Percentiles rank a stretch among this genome's conserved stretches.
These are phyloP conservation scores for Taenioides sp. DNA, from an alignment of 2,797 vertebrate species.

Conservation along the genomic window DNA sequence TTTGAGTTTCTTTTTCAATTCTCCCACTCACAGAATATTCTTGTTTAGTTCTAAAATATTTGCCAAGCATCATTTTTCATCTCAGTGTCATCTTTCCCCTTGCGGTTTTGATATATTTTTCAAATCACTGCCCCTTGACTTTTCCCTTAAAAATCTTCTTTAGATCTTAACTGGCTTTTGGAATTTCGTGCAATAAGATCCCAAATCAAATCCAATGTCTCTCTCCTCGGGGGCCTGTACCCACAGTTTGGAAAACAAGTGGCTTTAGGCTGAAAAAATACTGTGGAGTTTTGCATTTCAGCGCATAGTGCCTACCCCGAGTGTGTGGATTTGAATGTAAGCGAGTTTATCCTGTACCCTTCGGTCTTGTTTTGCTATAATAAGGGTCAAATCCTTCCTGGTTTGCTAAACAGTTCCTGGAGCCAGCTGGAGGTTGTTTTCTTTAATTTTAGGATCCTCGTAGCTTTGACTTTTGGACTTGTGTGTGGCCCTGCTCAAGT, in stretches of 20 bases:
- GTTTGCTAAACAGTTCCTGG: constrained; percentile 67
- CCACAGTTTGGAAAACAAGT: constrained; percentile 3
- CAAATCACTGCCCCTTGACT: background rate
- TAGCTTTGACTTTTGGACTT: constrained; percentile 38
- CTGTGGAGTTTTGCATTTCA: constrained; percentile 52
- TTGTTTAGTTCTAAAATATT: background rate
- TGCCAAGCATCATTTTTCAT: background rate
- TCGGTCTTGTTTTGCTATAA: constrained; percentile 57
- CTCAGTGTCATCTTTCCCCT: constrained; percentile 1
- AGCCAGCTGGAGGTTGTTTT: constrained; percentile 72
- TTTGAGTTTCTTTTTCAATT: background rate
- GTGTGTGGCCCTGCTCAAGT: constrained; percentile 53
- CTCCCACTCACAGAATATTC: background rate
- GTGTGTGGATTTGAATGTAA: constrained; percentile 42
- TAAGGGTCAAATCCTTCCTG: constrained; percentile 67
- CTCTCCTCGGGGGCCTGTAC: background rate
- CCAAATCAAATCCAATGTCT: background rate
- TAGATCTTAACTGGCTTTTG: constrained; percentile 11
- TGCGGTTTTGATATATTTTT: background rate
- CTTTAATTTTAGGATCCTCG: constrained; percentile 66
- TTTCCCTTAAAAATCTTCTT: background rate
- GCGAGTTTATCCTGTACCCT: constrained; percentile 57
- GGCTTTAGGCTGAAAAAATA: constrained; percentile 32
- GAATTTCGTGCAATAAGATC: constrained; percentile 8
- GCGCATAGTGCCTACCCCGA: constrained; percentile 49